These are phyloP conservation scores for Champsocephalus esox DNA, from an alignment of 2,797 vertebrate genomes.

Conservation along the genomic window DNA sequence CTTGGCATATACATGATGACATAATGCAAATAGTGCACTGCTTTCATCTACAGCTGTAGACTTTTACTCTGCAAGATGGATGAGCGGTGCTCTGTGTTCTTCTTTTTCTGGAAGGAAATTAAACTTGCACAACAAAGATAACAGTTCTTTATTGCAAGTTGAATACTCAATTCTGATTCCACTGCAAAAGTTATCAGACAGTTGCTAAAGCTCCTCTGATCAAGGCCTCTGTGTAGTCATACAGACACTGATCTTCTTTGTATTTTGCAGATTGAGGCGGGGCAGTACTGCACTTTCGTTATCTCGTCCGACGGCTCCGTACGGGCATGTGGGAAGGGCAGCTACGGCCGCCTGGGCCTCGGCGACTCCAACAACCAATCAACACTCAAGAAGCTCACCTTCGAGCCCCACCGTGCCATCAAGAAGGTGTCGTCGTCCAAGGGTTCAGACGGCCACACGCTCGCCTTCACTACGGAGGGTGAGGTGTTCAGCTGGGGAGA, in stretches of 20 bases:
- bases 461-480: conserved; percentile 87
- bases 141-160: background rate
- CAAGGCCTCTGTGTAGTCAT: background rate
- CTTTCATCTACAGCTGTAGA: background rate
- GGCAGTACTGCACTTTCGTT: conserved; percentile 90
- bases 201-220: too few species aligned
- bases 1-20: background rate
- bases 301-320: conserved; percentile 87
- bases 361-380: conserved; percentile 90
- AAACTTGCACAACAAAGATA: background rate
- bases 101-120: background rate
- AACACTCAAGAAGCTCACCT: conserved; percentile 87
- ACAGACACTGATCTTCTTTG: background rate
- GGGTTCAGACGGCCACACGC: conserved; percentile 88
- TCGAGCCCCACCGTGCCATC: conserved; percentile 86
- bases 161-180: too few species aligned
- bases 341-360: conserved; percentile 87
- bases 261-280: conserved; percentile 84
- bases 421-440: conserved; percentile 89
- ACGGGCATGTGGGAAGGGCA: conserved; percentile 88
- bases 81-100: background rate
- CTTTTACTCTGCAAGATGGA: background rate
- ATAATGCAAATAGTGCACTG: background rate
- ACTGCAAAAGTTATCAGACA: too few species aligned
- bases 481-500: conserved; percentile 90